phyloP scores from a whole-genome alignment of 1,140 invertebrate species.

The Sitobion miscanthi region DNA sequence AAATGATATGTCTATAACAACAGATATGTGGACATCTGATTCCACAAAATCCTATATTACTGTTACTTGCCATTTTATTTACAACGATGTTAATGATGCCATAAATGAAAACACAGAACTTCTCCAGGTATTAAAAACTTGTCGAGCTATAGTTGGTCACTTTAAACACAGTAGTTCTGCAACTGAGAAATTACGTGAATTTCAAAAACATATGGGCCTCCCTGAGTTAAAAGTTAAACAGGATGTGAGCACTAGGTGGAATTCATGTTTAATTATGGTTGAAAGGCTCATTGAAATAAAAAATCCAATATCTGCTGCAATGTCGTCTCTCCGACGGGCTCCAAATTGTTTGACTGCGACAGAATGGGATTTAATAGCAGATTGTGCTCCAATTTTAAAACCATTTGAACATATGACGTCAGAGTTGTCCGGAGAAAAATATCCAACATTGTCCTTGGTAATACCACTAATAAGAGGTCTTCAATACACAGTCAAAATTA shows the following conservation, averaged over 20 bases:
- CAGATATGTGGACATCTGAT: slow-evolving; percentile 46
- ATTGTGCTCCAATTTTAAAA: slow-evolving; percentile 35
- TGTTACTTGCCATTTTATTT: slow-evolving; percentile 52
- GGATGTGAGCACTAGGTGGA: not conserved
- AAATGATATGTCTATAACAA: not conserved
- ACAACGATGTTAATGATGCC: not conserved
- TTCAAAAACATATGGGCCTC: slow-evolving; percentile 28
- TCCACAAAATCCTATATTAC: slow-evolving; percentile 28
- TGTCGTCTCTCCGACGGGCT: slow-evolving; percentile 28
- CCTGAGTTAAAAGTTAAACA: slow-evolving; percentile 27
- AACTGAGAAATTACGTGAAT: not conserved
- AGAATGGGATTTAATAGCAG: slow-evolving; percentile 33
- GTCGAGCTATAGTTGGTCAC: not conserved
- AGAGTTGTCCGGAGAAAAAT: slow-evolving; percentile 57
- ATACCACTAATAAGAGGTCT: slow-evolving; percentile 60
- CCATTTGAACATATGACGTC: slow-evolving; percentile 40
- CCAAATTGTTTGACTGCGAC: slow-evolving; percentile 21
- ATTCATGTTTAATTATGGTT: slow-evolving; percentile 24
- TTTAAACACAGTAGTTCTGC: not conserved
- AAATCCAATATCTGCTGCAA: not conserved
- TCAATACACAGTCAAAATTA: not conserved
- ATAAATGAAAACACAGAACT: not conserved
- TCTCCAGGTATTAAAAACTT: too few species aligned
- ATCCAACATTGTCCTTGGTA: slow-evolving; percentile 60
- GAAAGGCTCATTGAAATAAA: slow-evolving; percentile 49